These are phyloP conservation scores for Drosophila kikkawai DNA, from an alignment of 1,140 invertebrate species.

Conservation along the genomic window DNA sequence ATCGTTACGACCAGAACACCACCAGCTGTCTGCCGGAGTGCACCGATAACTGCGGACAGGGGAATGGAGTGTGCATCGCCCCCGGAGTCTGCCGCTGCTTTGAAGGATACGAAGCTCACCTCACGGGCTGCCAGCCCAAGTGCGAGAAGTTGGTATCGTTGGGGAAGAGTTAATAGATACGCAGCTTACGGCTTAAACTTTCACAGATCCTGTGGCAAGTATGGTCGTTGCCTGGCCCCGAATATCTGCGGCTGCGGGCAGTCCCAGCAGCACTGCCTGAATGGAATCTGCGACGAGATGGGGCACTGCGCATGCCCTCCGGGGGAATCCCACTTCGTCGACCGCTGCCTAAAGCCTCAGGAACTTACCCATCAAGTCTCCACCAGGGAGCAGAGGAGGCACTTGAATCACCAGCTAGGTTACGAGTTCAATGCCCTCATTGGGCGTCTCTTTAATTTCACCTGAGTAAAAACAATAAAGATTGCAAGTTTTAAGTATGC, in stretches of 20 bases:
- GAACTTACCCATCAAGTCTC: slow-evolving; percentile 30
- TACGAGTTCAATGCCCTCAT: slow-evolving; percentile 74
- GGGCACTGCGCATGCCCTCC: slow-evolving; percentile 61
- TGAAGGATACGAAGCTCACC: slow-evolving; percentile 85
- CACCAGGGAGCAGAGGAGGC: slow-evolving; percentile 23
- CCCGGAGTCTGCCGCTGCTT: slow-evolving; percentile 87
- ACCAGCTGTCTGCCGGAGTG: slow-evolving; percentile 78
- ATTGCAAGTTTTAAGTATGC: not conserved
- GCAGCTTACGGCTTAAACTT: not conserved
- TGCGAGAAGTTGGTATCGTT: slow-evolving; percentile 61
- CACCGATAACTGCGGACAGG: slow-evolving; percentile 78
- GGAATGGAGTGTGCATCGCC: slow-evolving; percentile 85
- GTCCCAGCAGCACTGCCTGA: slow-evolving; percentile 50
- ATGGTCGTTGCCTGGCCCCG: slow-evolving; percentile 68
- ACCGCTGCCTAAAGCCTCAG: slow-evolving; percentile 49
- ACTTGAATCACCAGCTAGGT: slow-evolving; percentile 49
- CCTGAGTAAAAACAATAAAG: slow-evolving; percentile 24
- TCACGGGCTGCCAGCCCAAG: slow-evolving; percentile 61
- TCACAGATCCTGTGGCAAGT: slow-evolving; percentile 63
- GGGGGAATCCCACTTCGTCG: slow-evolving; percentile 62
- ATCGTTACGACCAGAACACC: slow-evolving; percentile 85
- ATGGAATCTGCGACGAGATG: slow-evolving; percentile 52
- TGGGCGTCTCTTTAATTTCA: slow-evolving; percentile 65
- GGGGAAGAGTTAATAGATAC: not conserved
- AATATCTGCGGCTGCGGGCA: slow-evolving; percentile 69